Percentiles rank a stretch among this genome's conserved stretches.
These are phyloP conservation scores for Microtus montanus DNA, from an alignment of 2,113 vertebrate genomes.

Conservation along the genomic window DNA sequence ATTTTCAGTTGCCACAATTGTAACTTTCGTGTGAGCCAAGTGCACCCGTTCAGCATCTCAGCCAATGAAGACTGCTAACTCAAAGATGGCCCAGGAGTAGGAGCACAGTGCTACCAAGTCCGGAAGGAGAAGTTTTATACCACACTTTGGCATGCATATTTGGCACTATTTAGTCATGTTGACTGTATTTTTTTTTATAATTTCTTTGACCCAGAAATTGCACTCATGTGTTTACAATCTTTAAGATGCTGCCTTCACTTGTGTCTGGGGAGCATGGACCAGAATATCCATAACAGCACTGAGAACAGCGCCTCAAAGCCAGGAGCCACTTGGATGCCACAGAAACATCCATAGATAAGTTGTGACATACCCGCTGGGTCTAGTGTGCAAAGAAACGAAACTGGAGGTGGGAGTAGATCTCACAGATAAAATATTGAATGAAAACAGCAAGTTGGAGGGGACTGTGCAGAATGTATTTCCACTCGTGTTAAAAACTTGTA, in stretches of 20 bases:
- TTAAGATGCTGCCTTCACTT: not conserved
- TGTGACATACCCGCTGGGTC: not conserved
- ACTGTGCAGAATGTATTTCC: not conserved
- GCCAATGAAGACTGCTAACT: not conserved
- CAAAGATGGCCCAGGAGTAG: not conserved
- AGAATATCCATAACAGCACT: not conserved
- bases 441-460: not conserved
- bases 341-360: slow-evolving; percentile 15
- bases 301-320: not conserved
- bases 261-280: not conserved
- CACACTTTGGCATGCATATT: not conserved
- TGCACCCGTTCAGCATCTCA: not conserved
- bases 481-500: slow-evolving; percentile 19
- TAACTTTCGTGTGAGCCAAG: slow-evolving; percentile 23
- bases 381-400: slow-evolving; percentile 32
- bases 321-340: not conserved
- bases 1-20: not conserved
- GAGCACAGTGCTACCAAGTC: not conserved
- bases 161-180: not conserved
- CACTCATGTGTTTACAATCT: not conserved
- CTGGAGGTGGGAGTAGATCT: not conserved
- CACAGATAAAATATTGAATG: not conserved
- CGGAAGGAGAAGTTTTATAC: not conserved
- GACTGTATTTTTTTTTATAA: not conserved
- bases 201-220: slow-evolving; percentile 44